These are phyloP conservation scores for Hydrolagus colliei DNA, from an alignment of 2,797 vertebrate species.

Conservation along the genomic window DNA sequence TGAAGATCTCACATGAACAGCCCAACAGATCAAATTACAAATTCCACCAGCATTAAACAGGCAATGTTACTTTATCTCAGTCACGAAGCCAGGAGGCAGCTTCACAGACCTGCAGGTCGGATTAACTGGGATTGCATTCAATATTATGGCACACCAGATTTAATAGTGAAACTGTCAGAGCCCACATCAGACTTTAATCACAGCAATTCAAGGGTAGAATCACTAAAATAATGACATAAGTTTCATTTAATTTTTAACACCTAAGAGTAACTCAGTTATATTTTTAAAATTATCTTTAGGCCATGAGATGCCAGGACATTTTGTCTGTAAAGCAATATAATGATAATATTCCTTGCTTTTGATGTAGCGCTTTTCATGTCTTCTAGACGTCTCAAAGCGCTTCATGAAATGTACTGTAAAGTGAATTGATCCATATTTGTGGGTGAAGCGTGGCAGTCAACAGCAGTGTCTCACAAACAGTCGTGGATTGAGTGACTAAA, in stretches of 20 bases:
- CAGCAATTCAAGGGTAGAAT: not conserved
- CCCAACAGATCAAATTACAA: constrained; percentile 10
- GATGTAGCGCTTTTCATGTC: too few species aligned
- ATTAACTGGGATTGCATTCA: constrained; percentile 11
- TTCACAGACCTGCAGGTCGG: not conserved
- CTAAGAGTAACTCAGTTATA: not conserved
- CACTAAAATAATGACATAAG: not conserved
- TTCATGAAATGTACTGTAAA: too few species aligned
- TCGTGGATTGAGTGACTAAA: too few species aligned
- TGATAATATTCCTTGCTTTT: too few species aligned
- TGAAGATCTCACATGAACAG: constrained; percentile 7
- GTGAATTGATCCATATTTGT: too few species aligned
- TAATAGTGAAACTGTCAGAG: not conserved
- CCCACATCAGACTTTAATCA: not conserved
- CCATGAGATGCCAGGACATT: too few species aligned
- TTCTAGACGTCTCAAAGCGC: too few species aligned
- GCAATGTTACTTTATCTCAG: constrained; percentile 10
- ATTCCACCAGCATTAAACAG: constrained; percentile 5
- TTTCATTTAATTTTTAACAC: not conserved
- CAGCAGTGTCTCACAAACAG: too few species aligned
- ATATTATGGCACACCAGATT: not conserved
- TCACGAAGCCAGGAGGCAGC: not conserved
- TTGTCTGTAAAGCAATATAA: too few species aligned
- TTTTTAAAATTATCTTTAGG: not conserved
- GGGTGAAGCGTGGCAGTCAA: too few species aligned